These are phyloP conservation scores for Pseudolaguvia tuberculata DNA, from an alignment of 2,113 vertebrate genomes.

Conservation along the genomic window DNA sequence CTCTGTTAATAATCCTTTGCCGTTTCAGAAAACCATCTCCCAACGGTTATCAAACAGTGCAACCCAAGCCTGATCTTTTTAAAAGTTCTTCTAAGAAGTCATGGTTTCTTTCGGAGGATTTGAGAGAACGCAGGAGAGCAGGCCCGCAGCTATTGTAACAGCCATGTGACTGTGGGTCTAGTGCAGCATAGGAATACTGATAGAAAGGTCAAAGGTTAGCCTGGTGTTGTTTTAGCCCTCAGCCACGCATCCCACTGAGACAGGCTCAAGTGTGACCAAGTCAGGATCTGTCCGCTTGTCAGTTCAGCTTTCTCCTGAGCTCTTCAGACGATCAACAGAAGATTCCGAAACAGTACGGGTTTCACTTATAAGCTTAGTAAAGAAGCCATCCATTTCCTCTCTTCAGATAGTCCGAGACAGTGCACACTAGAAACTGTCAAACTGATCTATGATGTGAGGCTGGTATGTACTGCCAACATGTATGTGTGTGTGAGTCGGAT, in stretches of 20 bases:
- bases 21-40: conserved; percentile 25
- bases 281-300: conserved; percentile 39
- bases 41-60: conserved; percentile 10
- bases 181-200: conserved; percentile 32
- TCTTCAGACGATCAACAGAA: conserved; percentile 39
- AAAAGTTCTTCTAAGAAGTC: conserved; percentile 13
- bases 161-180: conserved; percentile 11
- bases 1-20: conserved; percentile 59
- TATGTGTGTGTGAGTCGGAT: background rate
- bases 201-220: conserved; percentile 48
- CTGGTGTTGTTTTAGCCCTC: conserved; percentile 30
- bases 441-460: conserved; percentile 33
- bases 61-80: background rate
- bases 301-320: conserved; percentile 25
- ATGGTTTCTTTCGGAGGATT: background rate
- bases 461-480: conserved; percentile 24
- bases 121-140: background rate
- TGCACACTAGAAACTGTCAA: conserved; percentile 35
- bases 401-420: conserved; percentile 35
- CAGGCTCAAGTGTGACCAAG: conserved; percentile 49
- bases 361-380: conserved; percentile 28
- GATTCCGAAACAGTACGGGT: conserved; percentile 31
- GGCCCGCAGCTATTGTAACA: conserved; percentile 11
- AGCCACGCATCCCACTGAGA: conserved; percentile 42
- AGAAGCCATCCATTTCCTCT: conserved; percentile 38